phyloP scores from a whole-genome alignment of 2,888 invertebrate species.

The Cinara cedri region DNA sequence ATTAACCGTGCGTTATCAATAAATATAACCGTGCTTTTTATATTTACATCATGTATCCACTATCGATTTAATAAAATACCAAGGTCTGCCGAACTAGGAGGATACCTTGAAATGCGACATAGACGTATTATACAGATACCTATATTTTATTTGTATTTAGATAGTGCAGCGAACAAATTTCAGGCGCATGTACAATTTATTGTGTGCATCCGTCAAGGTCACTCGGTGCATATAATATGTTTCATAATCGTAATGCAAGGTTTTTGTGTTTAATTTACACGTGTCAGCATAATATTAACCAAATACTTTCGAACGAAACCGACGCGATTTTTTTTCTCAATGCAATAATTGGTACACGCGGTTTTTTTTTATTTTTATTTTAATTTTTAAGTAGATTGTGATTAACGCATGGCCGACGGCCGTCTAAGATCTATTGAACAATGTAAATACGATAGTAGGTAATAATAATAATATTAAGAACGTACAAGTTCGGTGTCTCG shows the following conservation, averaged over 20 bases:
- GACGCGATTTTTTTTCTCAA: neutral
- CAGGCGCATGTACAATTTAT: neutral
- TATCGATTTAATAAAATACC: conserved; percentile 1
- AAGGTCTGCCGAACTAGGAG: conserved; percentile 32
- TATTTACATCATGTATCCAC: neutral
- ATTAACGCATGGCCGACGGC: neutral
- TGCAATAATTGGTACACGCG: too few relatives aligned
- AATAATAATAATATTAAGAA: too few relatives aligned
- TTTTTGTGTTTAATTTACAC: conserved; percentile 46
- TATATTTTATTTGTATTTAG: too few relatives aligned
- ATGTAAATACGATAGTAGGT: neutral
- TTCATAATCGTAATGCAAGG: conserved; percentile 48
- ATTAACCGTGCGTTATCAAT: too few relatives aligned
- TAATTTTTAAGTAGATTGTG: conserved; percentile 9
- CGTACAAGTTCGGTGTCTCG: too few relatives aligned
- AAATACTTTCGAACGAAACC: conserved; percentile 35
- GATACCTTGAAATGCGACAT: conserved; percentile 29
- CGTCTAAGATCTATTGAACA: neutral
- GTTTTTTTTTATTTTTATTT: too few relatives aligned
- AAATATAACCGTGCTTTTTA: neutral
- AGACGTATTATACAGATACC: neutral
- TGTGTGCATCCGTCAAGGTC: conserved; percentile 49
- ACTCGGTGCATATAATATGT: conserved; percentile 49
- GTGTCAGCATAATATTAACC: conserved; percentile 12
- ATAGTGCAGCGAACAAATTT: conserved; percentile 12